phyloP scores from a whole-genome alignment of 2,888 invertebrate genomes.

The Antheraea yamamai region DNA sequence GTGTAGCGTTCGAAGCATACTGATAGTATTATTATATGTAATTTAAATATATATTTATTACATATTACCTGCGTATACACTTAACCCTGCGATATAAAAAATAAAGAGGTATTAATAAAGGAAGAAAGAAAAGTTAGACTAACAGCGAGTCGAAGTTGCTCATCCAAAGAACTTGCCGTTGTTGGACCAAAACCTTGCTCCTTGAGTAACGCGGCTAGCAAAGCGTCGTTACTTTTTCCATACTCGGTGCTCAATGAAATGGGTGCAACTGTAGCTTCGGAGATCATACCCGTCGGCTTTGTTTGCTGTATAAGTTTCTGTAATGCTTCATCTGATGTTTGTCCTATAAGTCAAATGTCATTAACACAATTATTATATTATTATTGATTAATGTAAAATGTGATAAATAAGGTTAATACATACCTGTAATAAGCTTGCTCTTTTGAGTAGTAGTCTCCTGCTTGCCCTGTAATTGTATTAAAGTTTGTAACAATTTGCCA shows the following conservation, averaged over 20 bases:
- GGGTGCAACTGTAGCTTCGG: constrained; percentile 70
- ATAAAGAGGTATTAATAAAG: constrained; percentile 27
- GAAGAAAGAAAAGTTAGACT: constrained; percentile 56
- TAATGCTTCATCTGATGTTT: constrained; percentile 72
- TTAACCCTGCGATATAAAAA: constrained; percentile 14
- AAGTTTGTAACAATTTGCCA: constrained; percentile 73
- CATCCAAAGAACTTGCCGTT: constrained; percentile 84
- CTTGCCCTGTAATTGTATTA: constrained; percentile 73
- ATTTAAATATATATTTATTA: constrained; percentile 18
- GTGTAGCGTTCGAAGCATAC: constrained; percentile 26
- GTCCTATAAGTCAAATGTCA: constrained; percentile 51
- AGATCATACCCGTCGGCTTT: constrained; percentile 63
- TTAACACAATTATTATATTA: neutral
- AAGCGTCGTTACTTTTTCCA: constrained; percentile 85
- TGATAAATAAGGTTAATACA: constrained; percentile 15
- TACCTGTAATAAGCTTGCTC: constrained; percentile 73
- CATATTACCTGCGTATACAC: constrained; percentile 22
- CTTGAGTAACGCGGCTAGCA: constrained; percentile 86
- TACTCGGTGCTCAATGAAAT: constrained; percentile 77
- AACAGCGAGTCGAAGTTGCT: constrained; percentile 82
- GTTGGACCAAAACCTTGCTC: constrained; percentile 88
- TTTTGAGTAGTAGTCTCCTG: constrained; percentile 69
- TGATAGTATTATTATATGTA: constrained; percentile 14
- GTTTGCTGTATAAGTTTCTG: constrained; percentile 66
- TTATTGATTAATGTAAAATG: neutral